These are phyloP conservation scores for Sminthurides aquaticus DNA, from an alignment of 2,888 invertebrate genomes.

Conservation along the genomic window DNA sequence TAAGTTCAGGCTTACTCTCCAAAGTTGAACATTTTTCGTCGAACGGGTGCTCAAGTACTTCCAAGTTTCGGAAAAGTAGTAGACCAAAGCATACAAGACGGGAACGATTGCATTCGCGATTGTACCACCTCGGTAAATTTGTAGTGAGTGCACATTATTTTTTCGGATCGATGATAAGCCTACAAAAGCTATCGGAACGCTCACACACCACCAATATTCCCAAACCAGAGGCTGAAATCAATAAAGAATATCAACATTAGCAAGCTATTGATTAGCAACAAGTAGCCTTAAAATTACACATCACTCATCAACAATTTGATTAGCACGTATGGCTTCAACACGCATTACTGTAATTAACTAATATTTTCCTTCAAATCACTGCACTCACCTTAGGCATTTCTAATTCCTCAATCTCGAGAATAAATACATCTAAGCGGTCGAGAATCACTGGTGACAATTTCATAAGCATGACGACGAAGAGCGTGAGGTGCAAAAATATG, in stretches of 20 bases:
- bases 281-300: too few species aligned
- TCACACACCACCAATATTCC: constrained; percentile 90
- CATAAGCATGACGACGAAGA: constrained; percentile 82
- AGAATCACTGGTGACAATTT: constrained; percentile 86
- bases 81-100: constrained; percentile 68
- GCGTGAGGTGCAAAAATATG: constrained; percentile 83
- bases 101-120: constrained; percentile 71
- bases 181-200: constrained; percentile 72
- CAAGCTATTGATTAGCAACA: background rate
- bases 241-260: constrained; percentile 26
- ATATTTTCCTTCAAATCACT: too few species aligned
- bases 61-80: constrained; percentile 78
- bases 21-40: constrained; percentile 62
- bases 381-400: constrained; percentile 70
- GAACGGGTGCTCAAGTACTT: constrained; percentile 65
- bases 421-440: constrained; percentile 86
- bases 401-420: constrained; percentile 85
- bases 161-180: constrained; percentile 77
- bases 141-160: constrained; percentile 69
- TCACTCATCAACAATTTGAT: too few species aligned
- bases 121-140: constrained; percentile 73
- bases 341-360: background rate
- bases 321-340: too few species aligned
- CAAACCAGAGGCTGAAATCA: constrained; percentile 69
- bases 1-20: constrained; percentile 62